phyloP scores from a whole-genome alignment of 2,888 invertebrate species.

The Odontomyia ornata region DNA sequence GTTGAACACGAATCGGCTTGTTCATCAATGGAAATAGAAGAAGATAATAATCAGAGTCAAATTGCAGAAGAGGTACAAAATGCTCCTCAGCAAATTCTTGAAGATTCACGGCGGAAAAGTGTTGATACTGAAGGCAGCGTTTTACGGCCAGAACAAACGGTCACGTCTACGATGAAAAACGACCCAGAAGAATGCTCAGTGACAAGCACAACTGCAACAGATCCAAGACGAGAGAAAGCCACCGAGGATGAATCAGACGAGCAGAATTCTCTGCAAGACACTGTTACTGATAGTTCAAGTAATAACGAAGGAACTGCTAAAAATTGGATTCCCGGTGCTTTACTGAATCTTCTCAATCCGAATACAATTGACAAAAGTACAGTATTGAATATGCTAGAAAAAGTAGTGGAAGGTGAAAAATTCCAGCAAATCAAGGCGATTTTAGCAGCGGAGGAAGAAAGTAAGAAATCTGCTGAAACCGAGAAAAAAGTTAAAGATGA shows the following conservation, averaged over 20 bases:
- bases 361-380: constrained; percentile 53
- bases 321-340: constrained; percentile 53
- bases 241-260: constrained; percentile 17
- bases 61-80: neutral
- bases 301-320: constrained; percentile 49
- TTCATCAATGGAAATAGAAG: constrained; percentile 5
- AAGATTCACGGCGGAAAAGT: neutral
- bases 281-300: constrained; percentile 18
- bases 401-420: constrained; percentile 55
- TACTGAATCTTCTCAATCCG: constrained; percentile 55
- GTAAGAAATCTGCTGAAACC: neutral
- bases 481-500: neutral
- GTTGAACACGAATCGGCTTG: neutral
- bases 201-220: constrained; percentile 15
- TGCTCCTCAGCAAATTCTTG: neutral
- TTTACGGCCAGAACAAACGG: neutral
- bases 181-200: constrained; percentile 34
- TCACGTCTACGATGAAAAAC: constrained; percentile 19
- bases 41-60: neutral
- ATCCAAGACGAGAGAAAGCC: constrained; percentile 10
- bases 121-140: neutral
- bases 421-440: constrained; percentile 55
- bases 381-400: constrained; percentile 54
- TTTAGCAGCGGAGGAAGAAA: constrained; percentile 46
- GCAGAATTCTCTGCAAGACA: constrained; percentile 28